Evolutionary conservation across 2,888 invertebrate species (phyloP), one percentile per base, ranked within the genome.

Genomic region (Metalampra italica): DNA sequence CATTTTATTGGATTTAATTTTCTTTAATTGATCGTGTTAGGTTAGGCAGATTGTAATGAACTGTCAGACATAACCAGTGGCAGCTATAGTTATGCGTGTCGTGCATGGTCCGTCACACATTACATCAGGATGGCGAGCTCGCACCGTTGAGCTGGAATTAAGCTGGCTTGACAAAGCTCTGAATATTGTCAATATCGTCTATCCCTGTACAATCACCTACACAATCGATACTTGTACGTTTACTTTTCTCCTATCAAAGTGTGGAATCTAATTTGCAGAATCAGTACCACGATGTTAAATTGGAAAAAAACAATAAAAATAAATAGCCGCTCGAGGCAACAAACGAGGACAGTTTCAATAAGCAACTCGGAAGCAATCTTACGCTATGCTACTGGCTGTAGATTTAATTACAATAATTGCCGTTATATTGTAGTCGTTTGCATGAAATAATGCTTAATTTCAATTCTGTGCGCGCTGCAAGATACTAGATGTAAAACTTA

Each of bases 361-460:
- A 73, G 68, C 61, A 65, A 69, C 58, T 59, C 53, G 57, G 59
- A 60, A 68, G 62, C 64, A 57, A 63, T 65, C 64, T 59, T 70
- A 63, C 61, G 67, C 66, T 22, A 22, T 5, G 2, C 22, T 59
- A 64, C 64, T 43, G n/a, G 52, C 53, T 61, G 69, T 75, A 22
- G 77, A 82, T 80, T 65, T 60, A 75, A 82, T 79, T 79, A 60
- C 60, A 71, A 69, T 80, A 78, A 82, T 78, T 74, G 75, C 73
- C 70, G 71, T 75, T 74, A 71, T 72, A 66, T n/a, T n/a, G 39
- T 11, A 11, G 72, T 70, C 66, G 74, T 85, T 85, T 84, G 82
- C 85, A 85, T 86, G 73, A 81, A 84, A 85, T 85, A 76, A 83
- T 78, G 74, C 82, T 82, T 80, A 78, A 85, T 86, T 82, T 86